Evolutionary conservation across 2,888 invertebrate genomes (phyloP).

Genomic region (Drosophila colorata): DNA sequence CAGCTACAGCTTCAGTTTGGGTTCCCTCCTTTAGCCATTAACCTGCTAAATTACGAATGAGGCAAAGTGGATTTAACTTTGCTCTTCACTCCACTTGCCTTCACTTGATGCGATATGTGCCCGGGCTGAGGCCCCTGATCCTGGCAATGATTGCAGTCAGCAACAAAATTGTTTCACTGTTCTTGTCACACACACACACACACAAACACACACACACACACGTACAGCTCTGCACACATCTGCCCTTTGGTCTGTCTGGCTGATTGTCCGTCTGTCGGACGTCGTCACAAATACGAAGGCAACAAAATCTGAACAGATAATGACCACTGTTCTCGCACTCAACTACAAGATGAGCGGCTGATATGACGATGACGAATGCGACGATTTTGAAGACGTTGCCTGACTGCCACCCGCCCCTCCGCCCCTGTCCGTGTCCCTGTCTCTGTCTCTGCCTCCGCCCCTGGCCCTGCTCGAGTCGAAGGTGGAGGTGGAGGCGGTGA

Average conservation of each 20-base stretch:
- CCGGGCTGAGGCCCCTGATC: constrained; percentile 54
- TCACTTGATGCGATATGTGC: constrained; percentile 39
- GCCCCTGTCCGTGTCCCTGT: not conserved
- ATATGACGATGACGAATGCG: constrained; percentile 78
- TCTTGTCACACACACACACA: constrained; percentile 29
- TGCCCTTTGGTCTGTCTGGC: constrained; percentile 29
- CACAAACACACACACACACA: constrained; percentile 15
- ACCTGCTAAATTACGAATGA: constrained; percentile 78
- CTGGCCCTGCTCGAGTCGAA: not conserved
- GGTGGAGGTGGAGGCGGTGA: constrained; percentile 45
- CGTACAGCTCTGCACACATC: constrained; percentile 2
- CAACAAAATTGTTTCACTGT: constrained; percentile 73
- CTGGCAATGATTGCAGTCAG: constrained; percentile 75
- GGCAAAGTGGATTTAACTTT: constrained; percentile 73
- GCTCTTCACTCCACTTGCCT: constrained; percentile 38
- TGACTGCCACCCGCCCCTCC: constrained; percentile 30
- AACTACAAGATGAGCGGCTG: constrained; percentile 77
- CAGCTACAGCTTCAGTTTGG: constrained; percentile 28
- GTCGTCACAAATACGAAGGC: constrained; percentile 62
- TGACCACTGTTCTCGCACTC: constrained; percentile 79
- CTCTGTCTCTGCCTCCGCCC: too few relatives aligned
- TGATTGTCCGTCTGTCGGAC: constrained; percentile 21
- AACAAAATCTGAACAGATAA: constrained; percentile 76
- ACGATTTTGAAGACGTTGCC: constrained; percentile 71
- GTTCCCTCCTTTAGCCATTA: constrained; percentile 69